These are phyloP conservation scores for Tenrec ecaudatus DNA, from an alignment of 2,113 vertebrate species.

Conservation along the genomic window DNA sequence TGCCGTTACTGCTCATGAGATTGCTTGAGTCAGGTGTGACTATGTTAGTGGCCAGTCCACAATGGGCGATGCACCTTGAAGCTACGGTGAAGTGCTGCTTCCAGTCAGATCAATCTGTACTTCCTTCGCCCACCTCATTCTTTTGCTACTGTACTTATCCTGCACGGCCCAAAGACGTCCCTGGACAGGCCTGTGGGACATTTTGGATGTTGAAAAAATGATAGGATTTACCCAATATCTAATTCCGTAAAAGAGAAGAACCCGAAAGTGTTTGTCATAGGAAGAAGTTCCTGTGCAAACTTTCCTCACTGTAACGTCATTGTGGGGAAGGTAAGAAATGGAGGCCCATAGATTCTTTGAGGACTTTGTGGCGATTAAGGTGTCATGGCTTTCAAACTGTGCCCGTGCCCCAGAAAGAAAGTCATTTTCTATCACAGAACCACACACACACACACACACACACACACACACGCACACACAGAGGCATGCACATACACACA, in stretches of 20 bases:
- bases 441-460: too few relatives aligned
- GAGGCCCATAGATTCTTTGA: neutral
- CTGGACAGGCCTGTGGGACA: neutral
- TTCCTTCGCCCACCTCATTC: neutral
- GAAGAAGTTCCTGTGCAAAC: neutral
- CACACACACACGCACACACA: too few relatives aligned
- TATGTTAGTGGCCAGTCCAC: neutral
- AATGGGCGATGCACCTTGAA: neutral
- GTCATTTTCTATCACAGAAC: neutral
- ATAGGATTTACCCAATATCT: neutral
- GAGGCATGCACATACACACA: too few relatives aligned
- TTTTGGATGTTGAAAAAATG: neutral
- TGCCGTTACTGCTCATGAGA: constrained; percentile 84
- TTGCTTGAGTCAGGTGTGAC: constrained; percentile 75
- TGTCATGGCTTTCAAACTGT: neutral
- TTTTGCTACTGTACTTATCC: neutral
- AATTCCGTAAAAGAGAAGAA: neutral
- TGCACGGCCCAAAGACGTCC: neutral
- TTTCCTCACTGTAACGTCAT: neutral
- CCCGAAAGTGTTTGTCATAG: neutral
- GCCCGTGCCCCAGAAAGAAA: neutral
- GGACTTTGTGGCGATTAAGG: neutral
- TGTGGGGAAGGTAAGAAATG: neutral
- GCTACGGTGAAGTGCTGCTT: neutral
- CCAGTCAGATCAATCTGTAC: neutral